These are phyloP conservation scores for Oncorhynchus tshawytscha DNA, from an alignment of 2,113 vertebrate species.

Conservation along the genomic window DNA sequence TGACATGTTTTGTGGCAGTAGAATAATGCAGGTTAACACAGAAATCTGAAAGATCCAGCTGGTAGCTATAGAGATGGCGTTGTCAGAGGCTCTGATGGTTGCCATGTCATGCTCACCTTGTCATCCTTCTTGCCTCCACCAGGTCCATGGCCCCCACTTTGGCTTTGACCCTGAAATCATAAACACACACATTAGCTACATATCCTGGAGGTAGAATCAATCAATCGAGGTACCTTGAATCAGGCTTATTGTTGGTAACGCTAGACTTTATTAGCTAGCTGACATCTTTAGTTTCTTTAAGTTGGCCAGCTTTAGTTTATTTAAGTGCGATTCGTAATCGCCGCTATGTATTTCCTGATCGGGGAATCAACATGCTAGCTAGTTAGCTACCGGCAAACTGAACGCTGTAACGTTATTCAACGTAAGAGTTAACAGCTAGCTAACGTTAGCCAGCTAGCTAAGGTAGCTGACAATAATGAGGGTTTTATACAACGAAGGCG, in stretches of 20 bases:
- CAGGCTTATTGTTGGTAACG: too few relatives aligned
- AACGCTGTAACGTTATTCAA: background rate
- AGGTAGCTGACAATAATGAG: background rate
- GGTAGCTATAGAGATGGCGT: too few relatives aligned
- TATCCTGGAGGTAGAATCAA: background rate
- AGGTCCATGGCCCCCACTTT: constrained; percentile 89
- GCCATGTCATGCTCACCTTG: constrained; percentile 78
- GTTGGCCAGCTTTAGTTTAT: too few relatives aligned
- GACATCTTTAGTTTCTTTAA: too few relatives aligned
- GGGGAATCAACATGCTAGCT: too few relatives aligned
- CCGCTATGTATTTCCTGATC: background rate
- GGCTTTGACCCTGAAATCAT: constrained; percentile 86
- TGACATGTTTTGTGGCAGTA: background rate
- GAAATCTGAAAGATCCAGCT: background rate
- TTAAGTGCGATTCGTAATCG: background rate
- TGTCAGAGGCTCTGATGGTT: too few relatives aligned
- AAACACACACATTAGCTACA: background rate
- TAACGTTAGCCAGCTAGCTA: background rate
- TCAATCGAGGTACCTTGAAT: background rate
- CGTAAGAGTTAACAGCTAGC: background rate
- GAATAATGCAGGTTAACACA: background rate
- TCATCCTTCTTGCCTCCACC: constrained; percentile 94
- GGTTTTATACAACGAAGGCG: background rate
- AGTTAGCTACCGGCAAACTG: background rate
- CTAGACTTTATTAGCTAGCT: background rate